Evolutionary conservation across 2,888 invertebrate genomes (phyloP).

Genomic region (Ochropleura plecta): DNA sequence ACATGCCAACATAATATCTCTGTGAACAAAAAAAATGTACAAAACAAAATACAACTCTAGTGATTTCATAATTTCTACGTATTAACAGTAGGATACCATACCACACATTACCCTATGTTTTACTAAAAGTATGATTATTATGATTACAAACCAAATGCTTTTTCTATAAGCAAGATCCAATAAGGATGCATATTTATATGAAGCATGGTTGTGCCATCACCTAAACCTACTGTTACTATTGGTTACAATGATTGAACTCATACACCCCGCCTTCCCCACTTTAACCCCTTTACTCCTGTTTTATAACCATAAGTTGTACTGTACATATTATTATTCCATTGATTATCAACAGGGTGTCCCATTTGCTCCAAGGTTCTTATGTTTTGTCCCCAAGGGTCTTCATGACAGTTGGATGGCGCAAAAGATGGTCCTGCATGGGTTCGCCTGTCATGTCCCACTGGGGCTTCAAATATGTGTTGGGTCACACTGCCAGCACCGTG

Average conservation of each 20-base stretch:
- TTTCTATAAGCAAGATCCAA: slow-evolving; percentile 8
- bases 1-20: slow-evolving; percentile 54
- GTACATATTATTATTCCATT: slow-evolving; percentile 56
- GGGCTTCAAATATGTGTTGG: slow-evolving; percentile 17
- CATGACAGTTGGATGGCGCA: slow-evolving; percentile 32
- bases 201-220: slow-evolving; percentile 17
- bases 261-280: slow-evolving; percentile 58
- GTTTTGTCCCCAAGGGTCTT: slow-evolving; percentile 50
- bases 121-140: slow-evolving; percentile 26
- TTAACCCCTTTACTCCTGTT: slow-evolving; percentile 52
- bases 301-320: slow-evolving; percentile 48
- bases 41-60: slow-evolving; percentile 25
- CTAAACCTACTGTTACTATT: slow-evolving; percentile 25
- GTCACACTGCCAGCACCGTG: slow-evolving; percentile 23
- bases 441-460: slow-evolving; percentile 17
- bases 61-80: slow-evolving; percentile 35
- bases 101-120: slow-evolving; percentile 26
- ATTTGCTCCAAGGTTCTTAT: slow-evolving; percentile 41
- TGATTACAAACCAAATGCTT: slow-evolving; percentile 46
- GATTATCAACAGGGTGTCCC: slow-evolving; percentile 50
- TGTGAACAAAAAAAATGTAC: slow-evolving; percentile 38
- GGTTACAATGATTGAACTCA: slow-evolving; percentile 29
- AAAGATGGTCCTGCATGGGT: slow-evolving; percentile 7
- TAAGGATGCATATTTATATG: not conserved
- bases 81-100: slow-evolving; percentile 29